phyloP scores from a whole-genome alignment of 2,888 invertebrate genomes.

The Parelbella ahira region DNA sequence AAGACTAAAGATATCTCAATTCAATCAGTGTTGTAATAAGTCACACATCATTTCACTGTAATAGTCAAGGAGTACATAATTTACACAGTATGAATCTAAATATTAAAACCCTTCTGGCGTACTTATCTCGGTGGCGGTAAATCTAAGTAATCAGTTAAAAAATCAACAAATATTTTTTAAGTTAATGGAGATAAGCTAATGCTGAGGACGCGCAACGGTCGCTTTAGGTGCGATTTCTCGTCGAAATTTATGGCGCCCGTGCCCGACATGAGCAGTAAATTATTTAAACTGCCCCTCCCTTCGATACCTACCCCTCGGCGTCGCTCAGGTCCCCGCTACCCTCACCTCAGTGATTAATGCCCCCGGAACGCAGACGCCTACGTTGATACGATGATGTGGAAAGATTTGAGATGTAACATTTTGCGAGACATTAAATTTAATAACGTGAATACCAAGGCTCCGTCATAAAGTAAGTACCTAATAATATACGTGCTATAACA shows the following conservation, averaged over 20 bases:
- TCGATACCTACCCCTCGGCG: constrained; percentile 1
- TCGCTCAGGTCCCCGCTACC: neutral
- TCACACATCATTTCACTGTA: too few relatives aligned
- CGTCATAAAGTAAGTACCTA: too few relatives aligned
- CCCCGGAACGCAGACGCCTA: constrained; percentile 14
- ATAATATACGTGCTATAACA: too few relatives aligned
- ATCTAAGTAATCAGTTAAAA: too few relatives aligned
- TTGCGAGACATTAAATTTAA: constrained; percentile 27
- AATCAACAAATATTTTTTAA: too few relatives aligned
- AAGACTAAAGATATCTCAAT: too few relatives aligned
- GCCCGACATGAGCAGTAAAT: constrained; percentile 25
- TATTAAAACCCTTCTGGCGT: too few relatives aligned
- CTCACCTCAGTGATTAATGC: constrained; percentile 20
- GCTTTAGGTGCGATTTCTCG: constrained; percentile 22
- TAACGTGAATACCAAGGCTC: too few relatives aligned
- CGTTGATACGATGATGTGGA: constrained; percentile 26
- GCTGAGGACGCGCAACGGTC: constrained; percentile 20
- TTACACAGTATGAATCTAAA: too few relatives aligned
- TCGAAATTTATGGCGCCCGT: constrained; percentile 22
- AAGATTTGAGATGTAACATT: constrained; percentile 23
- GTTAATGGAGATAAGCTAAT: constrained; percentile 15
- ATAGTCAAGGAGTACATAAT: too few relatives aligned
- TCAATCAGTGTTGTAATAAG: too few relatives aligned
- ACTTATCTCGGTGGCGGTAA: too few relatives aligned
- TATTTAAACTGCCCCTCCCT: constrained; percentile 22